Base-by-base conservation (phyloP, 2,113 vertebrate genomes). In the Bombycilla garrulus region DNA sequence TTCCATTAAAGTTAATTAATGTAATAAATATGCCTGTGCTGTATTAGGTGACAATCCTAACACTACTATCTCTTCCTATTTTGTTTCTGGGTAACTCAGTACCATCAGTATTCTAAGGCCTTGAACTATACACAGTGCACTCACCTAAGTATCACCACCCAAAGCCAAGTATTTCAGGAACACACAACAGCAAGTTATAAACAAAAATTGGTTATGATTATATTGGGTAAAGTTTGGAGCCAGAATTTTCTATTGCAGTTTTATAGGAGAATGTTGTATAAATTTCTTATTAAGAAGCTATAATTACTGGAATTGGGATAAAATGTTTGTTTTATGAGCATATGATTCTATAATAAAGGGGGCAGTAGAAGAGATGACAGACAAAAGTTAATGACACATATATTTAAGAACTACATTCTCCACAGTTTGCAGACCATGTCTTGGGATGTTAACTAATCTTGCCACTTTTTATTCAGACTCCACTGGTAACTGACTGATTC, bases 1-100 rank as follows among this genome's bases (percentile, higher is more conserved):
- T 88, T 95, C 76, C 77, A 90, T 96, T 96, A 94, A 94, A 97
- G 88, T 93, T 92, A 95, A 96, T 96, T 90, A 96, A 93, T 90
- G 88, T 33, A 92, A 83, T 90, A 90, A 92, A 93, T 96, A 95
- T 56, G 47, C 82, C 16, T 92, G 48, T 10, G 4, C n/a, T 83
- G 62, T 85, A 74, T 80, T 88, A 91, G 36, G 60, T 7, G 0
- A 73, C 44, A 92, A 96, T 83, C 44, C 14, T 78, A 86, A 70
- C 40, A 29, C 67, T 88, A 81, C 74, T 92, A 71, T 64, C 77
- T 88, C 25, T 74, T 93, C 76, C n/a, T 88, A 90, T 95, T 96
- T 97, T 95, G 90, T 96, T 97, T 90, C 84, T 94, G 81, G 74
- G 17, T 97, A 90, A 73, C 80, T 94, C 92, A 61, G 67, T 65